phyloP scores from a whole-genome alignment of 2,797 vertebrate species.

The Mastacembelus armatus region DNA sequence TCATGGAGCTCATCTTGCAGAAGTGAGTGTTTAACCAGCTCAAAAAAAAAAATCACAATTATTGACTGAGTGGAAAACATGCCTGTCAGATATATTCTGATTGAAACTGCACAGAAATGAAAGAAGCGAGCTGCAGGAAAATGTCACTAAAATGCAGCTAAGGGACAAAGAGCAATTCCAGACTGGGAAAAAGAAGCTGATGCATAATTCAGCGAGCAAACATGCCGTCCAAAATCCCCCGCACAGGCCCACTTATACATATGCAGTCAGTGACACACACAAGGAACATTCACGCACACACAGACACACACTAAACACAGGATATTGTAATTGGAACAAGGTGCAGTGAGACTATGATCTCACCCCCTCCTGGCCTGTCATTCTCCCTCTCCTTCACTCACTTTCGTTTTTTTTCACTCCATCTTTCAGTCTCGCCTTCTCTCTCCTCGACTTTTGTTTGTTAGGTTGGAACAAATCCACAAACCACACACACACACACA shows the following conservation, averaged over 20 bases:
- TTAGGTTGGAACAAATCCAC: constrained; percentile 6
- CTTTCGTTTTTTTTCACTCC: constrained; percentile 32
- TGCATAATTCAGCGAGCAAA: constrained; percentile 56
- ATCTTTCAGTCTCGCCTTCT: constrained; percentile 22
- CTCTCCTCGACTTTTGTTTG: constrained; percentile 7
- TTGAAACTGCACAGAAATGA: not conserved
- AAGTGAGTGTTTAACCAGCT: not conserved
- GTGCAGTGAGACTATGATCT: constrained; percentile 81
- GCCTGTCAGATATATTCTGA: not conserved
- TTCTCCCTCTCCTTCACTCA: constrained; percentile 46
- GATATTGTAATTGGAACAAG: constrained; percentile 86
- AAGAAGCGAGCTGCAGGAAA: not conserved
- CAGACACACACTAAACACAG: constrained; percentile 70
- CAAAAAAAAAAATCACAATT: not conserved
- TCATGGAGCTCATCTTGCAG: not conserved
- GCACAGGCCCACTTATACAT: constrained; percentile 58
- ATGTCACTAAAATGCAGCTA: constrained; percentile 4
- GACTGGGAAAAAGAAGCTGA: constrained; percentile 14
- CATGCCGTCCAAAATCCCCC: constrained; percentile 50
- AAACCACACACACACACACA: constrained; percentile 29
- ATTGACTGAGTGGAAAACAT: not conserved
- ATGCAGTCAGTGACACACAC: constrained; percentile 58
- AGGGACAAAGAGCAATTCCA: constrained; percentile 41
- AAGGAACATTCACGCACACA: constrained; percentile 33
- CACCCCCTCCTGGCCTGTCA: constrained; percentile 73